A percentile compares a stretch with the other conserved stretches of the same genome.
Evolutionary conservation across 2,113 vertebrate species (phyloP).

Genomic region (Sander vitreus): DNA sequence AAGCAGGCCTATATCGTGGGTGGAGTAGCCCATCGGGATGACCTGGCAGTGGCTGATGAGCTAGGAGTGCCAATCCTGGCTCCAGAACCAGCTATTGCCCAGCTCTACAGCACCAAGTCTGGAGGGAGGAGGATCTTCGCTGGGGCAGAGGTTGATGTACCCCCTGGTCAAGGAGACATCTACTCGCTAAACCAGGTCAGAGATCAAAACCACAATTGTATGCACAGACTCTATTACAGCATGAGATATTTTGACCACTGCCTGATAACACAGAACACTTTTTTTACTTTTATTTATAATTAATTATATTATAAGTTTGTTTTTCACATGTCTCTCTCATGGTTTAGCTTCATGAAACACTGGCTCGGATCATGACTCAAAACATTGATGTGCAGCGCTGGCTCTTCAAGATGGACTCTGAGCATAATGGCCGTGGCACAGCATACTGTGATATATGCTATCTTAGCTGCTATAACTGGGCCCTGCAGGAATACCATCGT

Average conservation of each 20-base stretch:
- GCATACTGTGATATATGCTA: constrained; percentile 88
- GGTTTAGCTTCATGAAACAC: constrained; percentile 84
- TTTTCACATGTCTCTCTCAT: constrained; percentile 11
- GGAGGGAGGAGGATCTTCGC: constrained; percentile 87
- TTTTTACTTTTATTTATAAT: background rate
- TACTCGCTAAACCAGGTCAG: constrained; percentile 87
- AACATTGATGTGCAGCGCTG: constrained; percentile 87
- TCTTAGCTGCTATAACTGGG: constrained; percentile 83
- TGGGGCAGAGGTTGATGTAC: constrained; percentile 81
- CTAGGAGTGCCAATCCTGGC: constrained; percentile 89
- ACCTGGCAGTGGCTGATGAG: constrained; percentile 90
- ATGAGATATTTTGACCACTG: background rate
- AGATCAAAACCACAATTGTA: constrained; percentile 10
- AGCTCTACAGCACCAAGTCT: constrained; percentile 89
- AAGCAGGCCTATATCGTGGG: constrained; percentile 88
- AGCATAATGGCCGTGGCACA: constrained; percentile 83
- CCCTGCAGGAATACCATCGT: constrained; percentile 71
- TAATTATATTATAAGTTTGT: background rate
- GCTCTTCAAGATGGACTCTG: constrained; percentile 89
- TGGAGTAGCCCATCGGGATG: constrained; percentile 86
- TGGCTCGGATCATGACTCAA: constrained; percentile 85
- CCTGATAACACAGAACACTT: background rate
- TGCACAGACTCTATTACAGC: background rate
- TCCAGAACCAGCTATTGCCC: constrained; percentile 86
- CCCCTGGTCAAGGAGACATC: constrained; percentile 86